A percentile compares a stretch with the other conserved stretches of the same genome.
Evolutionary conservation across 1,140 invertebrate species (phyloP).

Genomic region (Druon quercuslanigerum): DNA sequence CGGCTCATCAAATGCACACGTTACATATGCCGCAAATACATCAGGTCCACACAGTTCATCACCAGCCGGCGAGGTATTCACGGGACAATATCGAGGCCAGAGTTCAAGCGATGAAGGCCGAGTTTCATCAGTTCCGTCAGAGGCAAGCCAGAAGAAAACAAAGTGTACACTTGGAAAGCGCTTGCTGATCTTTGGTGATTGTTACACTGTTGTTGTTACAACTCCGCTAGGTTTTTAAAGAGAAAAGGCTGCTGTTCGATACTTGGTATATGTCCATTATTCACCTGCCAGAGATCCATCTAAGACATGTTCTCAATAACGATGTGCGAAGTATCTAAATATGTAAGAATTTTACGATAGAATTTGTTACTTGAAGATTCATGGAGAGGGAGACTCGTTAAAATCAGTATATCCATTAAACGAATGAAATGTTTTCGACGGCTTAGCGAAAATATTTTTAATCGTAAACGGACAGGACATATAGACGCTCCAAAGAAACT

Average conservation of each 20-base stretch:
- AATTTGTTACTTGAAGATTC: too few species aligned
- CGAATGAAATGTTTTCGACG: slow-evolving; percentile 45
- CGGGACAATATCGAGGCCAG: slow-evolving; percentile 90
- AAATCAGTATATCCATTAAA: slow-evolving; percentile 35
- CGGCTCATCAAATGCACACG: slow-evolving; percentile 66
- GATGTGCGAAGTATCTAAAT: neutral
- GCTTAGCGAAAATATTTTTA: slow-evolving; percentile 46
- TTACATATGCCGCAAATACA: slow-evolving; percentile 66
- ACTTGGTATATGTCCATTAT: neutral
- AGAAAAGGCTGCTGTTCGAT: slow-evolving; percentile 13
- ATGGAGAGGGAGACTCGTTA: slow-evolving; percentile 7
- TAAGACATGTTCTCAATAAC: slow-evolving; percentile 44
- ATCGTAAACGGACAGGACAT: slow-evolving; percentile 43
- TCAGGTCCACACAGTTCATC: slow-evolving; percentile 70
- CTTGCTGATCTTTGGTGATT: slow-evolving; percentile 77
- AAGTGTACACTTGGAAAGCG: slow-evolving; percentile 84
- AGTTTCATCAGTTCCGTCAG: slow-evolving; percentile 94
- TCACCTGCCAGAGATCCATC: slow-evolving; percentile 33
- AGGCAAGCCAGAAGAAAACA: slow-evolving; percentile 85
- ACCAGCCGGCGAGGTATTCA: slow-evolving; percentile 69
- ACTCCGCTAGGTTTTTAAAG: neutral
- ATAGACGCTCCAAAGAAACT: slow-evolving; percentile 69
- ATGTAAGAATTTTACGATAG: neutral
- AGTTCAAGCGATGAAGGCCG: slow-evolving; percentile 95
- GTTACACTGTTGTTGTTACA: too few species aligned